Evolutionary conservation across 1,140 invertebrate genomes (phyloP).

Genomic region (Drosophila ogumai): DNA sequence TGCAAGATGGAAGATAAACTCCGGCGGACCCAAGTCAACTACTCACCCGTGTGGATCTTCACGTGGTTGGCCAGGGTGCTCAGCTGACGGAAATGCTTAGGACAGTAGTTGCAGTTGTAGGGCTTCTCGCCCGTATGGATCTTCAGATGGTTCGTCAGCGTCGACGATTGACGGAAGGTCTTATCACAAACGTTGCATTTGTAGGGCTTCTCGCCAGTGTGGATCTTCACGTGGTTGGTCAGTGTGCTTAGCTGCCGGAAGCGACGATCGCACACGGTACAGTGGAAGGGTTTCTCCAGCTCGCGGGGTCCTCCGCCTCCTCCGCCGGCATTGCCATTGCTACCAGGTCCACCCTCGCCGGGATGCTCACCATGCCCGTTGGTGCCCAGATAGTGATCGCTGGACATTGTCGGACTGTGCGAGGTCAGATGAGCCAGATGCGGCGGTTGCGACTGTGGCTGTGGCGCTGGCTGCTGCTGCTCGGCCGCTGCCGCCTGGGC

Average conservation of each 20-base stretch:
- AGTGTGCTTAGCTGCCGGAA: slow-evolving; percentile 84
- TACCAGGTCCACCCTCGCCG: slow-evolving; percentile 44
- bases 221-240: slow-evolving; percentile 84
- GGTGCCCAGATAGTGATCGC: slow-evolving; percentile 63
- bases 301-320: slow-evolving; percentile 51
- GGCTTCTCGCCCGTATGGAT: slow-evolving; percentile 85
- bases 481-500: slow-evolving; percentile 82
- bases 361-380: slow-evolving; percentile 74
- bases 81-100: slow-evolving; percentile 84
- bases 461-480: slow-evolving; percentile 57
- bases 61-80: slow-evolving; percentile 84
- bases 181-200: slow-evolving; percentile 84
- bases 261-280: slow-evolving; percentile 82
- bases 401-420: slow-evolving; percentile 66
- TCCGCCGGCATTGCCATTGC: slow-evolving; percentile 20
- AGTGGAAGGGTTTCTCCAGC: slow-evolving; percentile 84
- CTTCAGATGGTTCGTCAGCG: slow-evolving; percentile 84
- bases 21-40: neutral
- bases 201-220: slow-evolving; percentile 84
- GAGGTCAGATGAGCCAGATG: slow-evolving; percentile 76
- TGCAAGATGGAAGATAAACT: neutral
- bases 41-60: slow-evolving; percentile 84
- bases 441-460: slow-evolving; percentile 59
- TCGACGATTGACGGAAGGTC: slow-evolving; percentile 84
- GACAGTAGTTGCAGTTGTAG: slow-evolving; percentile 84